Evolutionary conservation across 2,888 invertebrate genomes (phyloP).

Genomic region (Pinctada fucata): DNA sequence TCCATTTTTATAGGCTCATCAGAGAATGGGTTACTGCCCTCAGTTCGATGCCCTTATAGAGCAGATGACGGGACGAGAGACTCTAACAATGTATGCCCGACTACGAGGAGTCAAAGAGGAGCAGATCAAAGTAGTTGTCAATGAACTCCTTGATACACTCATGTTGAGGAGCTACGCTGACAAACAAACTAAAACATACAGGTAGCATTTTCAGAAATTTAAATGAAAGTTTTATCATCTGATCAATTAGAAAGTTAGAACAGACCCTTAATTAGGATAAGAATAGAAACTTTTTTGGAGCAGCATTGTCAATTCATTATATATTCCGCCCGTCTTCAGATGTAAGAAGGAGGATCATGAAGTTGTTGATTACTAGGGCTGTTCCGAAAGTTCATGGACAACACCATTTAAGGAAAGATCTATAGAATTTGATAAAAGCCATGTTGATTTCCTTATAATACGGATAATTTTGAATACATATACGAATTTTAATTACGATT

Average conservation of each 20-base stretch:
- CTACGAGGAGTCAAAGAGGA: conserved; percentile 79
- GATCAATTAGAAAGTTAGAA: conserved; percentile 86
- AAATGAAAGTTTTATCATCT: conserved; percentile 84
- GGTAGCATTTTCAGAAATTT: conserved; percentile 40
- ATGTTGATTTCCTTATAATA: too few species aligned
- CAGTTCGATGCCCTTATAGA: conserved; percentile 90
- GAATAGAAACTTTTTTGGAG: too few species aligned
- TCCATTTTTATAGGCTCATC: conserved; percentile 81
- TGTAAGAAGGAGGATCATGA: too few species aligned
- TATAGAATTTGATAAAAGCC: too few species aligned
- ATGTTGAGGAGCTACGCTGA: conserved; percentile 64
- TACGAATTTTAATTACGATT: too few species aligned
- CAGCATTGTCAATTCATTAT: too few species aligned
- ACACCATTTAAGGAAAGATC: too few species aligned
- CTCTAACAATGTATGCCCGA: conserved; percentile 84
- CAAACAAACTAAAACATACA: conserved; percentile 60
- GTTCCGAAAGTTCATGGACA: too few species aligned
- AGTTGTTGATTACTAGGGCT: too few species aligned
- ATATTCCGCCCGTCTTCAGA: too few species aligned
- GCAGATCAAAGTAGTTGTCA: conserved; percentile 63
- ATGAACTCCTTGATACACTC: conserved; percentile 58
- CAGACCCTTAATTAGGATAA: conserved; percentile 79
- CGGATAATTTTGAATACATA: too few species aligned
- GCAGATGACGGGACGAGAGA: conserved; percentile 87
- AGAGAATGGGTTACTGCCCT: conserved; percentile 91